These are phyloP conservation scores for Harpagoxenus sublaevis DNA, from an alignment of 2,888 invertebrate genomes.

Conservation along the genomic window DNA sequence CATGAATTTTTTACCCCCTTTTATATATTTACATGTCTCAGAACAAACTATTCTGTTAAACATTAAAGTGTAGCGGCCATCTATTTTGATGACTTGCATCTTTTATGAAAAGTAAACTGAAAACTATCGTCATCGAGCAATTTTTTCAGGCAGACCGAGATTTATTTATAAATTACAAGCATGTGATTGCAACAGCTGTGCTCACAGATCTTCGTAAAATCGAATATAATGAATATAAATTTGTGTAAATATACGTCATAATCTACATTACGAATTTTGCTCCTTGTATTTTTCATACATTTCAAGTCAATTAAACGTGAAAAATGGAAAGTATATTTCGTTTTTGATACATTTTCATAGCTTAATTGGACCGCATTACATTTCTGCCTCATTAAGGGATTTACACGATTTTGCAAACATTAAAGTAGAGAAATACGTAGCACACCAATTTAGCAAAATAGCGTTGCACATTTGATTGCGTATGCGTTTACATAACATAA, in stretches of 20 bases:
- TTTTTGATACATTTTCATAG: neutral
- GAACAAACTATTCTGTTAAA: neutral
- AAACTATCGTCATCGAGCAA: neutral
- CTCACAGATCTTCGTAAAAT: no score
- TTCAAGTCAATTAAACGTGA: neutral
- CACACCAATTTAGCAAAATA: neutral
- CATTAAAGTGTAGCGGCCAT: neutral
- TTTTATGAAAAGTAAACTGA: neutral
- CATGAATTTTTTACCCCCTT: neutral
- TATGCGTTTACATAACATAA: neutral
- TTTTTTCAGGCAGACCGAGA: neutral
- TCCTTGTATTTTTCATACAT: slow-evolving; percentile 11
- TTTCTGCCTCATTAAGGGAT: neutral
- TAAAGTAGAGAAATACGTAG: neutral
- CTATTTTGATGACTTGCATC: neutral
- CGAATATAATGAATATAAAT: neutral
- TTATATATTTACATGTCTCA: no score
- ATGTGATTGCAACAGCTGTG: neutral
- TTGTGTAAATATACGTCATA: neutral
- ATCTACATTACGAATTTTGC: neutral
- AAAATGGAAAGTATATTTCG: neutral
- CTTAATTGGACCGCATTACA: slow-evolving; percentile 11
- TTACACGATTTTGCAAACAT: slow-evolving; percentile 17
- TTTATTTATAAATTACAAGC: neutral
- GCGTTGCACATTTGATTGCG: neutral